A percentile compares a stretch with the other conserved stretches of the same genome.
These are phyloP conservation scores for Sylvilagus floridanus DNA, from an alignment of 2,797 vertebrate species.

Conservation along the genomic window DNA sequence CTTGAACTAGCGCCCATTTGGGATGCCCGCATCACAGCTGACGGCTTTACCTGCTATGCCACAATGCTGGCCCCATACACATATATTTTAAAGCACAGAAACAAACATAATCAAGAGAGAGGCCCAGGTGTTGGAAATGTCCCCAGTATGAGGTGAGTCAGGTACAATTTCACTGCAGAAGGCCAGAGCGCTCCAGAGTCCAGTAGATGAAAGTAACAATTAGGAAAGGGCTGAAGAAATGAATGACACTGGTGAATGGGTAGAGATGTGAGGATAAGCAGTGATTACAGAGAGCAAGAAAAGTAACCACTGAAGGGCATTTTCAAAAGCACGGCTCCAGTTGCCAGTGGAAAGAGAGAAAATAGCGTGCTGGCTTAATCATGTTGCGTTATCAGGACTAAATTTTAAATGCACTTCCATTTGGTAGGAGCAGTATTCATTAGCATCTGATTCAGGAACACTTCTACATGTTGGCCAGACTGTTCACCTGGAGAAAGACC, in stretches of 20 bases:
- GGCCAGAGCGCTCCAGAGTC: background rate
- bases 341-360: background rate
- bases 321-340: background rate
- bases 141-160: background rate
- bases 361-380: background rate
- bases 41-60: no score
- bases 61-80: no score
- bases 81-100: no score
- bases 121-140: background rate
- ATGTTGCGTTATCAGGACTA: background rate
- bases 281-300: background rate
- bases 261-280: background rate
- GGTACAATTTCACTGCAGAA: background rate
- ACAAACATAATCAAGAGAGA: background rate
- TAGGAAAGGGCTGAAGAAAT: background rate
- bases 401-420: background rate
- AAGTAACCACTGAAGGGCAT: background rate
- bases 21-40: no score
- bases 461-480: background rate
- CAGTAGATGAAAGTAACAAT: background rate
- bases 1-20: no score
- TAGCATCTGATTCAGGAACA: background rate
- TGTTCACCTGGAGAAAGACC: background rate
- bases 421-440: background rate
- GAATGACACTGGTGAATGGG: background rate